Percentiles rank a stretch among this genome's conserved stretches.
Conservation (phyloP, 1,140 invertebrate genomes). For the Leptinotarsa lineolata region DNA sequence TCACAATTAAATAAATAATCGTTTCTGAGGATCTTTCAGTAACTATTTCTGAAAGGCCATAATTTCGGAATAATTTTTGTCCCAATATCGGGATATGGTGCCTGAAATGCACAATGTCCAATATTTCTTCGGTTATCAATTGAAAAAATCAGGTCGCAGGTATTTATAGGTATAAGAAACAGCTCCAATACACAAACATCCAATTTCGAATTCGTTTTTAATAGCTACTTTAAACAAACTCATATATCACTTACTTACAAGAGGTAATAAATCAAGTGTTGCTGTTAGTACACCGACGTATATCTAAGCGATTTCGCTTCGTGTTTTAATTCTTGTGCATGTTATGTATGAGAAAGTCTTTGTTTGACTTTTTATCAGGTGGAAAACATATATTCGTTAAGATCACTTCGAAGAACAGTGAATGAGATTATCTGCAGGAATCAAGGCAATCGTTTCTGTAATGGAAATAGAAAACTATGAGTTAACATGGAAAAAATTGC, state of each 20-base stretch:
- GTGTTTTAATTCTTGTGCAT: slow-evolving; percentile 8
- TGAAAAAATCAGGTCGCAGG: neutral
- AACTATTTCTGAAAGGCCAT: too few relatives aligned
- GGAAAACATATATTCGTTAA: neutral
- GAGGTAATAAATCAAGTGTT: slow-evolving; percentile 6
- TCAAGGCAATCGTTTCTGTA: neutral
- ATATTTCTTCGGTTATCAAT: neutral
- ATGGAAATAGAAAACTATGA: neutral
- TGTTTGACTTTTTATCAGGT: slow-evolving; percentile 8
- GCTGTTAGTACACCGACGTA: slow-evolving; percentile 7
- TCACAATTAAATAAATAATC: too few relatives aligned
- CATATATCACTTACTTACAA: slow-evolving; percentile 8
- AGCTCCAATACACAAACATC: slow-evolving; percentile 2
- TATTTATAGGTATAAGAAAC: neutral
- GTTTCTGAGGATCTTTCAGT: too few relatives aligned
- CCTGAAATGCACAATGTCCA: too few relatives aligned
- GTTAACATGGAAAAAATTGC: neutral
- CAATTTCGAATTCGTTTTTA: slow-evolving; percentile 6
- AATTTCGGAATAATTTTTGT: too few relatives aligned
- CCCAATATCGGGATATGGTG: too few relatives aligned
- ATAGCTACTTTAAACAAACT: slow-evolving; percentile 8
- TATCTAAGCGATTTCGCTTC: slow-evolving; percentile 6
- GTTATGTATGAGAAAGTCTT: slow-evolving; percentile 8
- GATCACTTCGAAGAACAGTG: neutral
- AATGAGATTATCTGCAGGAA: neutral